Base-by-base conservation (phyloP, 37 sponge, comb jelly and placozoan genomes). In the Eunapius fragilis region DNA sequence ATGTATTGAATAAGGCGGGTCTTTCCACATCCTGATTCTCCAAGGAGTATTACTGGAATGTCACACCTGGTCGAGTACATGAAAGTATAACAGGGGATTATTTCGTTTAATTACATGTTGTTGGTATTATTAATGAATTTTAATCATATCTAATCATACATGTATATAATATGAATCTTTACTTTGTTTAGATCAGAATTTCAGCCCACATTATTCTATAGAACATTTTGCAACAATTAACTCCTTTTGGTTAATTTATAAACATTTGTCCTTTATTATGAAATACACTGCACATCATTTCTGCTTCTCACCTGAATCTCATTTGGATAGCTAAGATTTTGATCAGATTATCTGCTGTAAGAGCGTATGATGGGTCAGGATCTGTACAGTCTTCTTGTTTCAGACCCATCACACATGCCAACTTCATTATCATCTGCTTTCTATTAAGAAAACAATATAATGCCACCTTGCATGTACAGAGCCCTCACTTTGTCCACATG, bases 21-120 rank as follows among this genome's bases (percentile, higher is more conserved):
- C 84, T 98, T 98, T 11, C 98, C 98, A 89, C 98, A 98, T 30
- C 98, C 98, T 25, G 98, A 96, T 78, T 98, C 98, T 35, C 98
- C 98, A 96, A 98, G 96, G 30, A 98, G 85, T 32, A 98, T 92
- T 2, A 98, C 98, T 25, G 98, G 98, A 45, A 98, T 96, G 75
- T 83, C 87, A 80, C 96, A 94, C 70, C 96, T 87, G 32, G 23
- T 69, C 2, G 78, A 47, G 37, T 87, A 78, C 25, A 33, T 4
- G 10, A 77, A 34, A 35, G 11, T 17, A 12, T 37, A 34, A 11
- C 23, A 27, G 37, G 23, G 6, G 7, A 70, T 10, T 70, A 70
- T 3, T 70, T 3, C 41, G n/a, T n/a, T n/a, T n/a, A n/a, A n/a
- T n/a, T n/a, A n/a, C n/a, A n/a, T n/a, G n/a, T n/a, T n/a, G n/a